These are phyloP conservation scores for Orcinus orca DNA, from an alignment of 2,113 vertebrate genomes.

Conservation along the genomic window DNA sequence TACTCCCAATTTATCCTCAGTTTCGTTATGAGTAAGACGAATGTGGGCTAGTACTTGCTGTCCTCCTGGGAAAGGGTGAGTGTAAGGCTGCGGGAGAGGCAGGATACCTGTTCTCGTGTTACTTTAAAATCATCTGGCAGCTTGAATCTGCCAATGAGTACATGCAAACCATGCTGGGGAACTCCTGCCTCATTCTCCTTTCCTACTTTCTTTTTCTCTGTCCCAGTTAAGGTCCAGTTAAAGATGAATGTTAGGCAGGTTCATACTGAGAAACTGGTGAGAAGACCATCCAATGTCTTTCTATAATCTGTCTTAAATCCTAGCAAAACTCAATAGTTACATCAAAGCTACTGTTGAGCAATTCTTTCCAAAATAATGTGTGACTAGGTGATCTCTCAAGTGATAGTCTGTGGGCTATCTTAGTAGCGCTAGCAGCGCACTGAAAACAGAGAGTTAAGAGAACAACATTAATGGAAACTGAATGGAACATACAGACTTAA, in stretches of 20 bases:
- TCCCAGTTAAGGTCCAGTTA: not conserved
- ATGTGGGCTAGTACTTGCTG: not conserved
- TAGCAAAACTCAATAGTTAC: not conserved
- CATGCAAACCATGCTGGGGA: not conserved
- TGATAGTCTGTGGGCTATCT: not conserved
- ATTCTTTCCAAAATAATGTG: not conserved
- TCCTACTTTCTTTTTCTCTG: not conserved
- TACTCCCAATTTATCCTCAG: not conserved
- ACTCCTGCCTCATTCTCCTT: not conserved
- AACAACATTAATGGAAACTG: not conserved
- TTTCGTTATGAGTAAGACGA: not conserved
- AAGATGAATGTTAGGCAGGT: not conserved
- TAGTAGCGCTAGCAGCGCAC: not conserved
- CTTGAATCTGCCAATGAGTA: not conserved
- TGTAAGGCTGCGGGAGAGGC: not conserved
- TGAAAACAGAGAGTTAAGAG: not conserved
- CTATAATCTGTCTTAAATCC: not conserved
- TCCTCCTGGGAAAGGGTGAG: not conserved
- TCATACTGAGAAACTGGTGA: not conserved
- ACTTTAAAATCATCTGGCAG: not conserved
- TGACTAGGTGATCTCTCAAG: not conserved
- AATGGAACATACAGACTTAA: not conserved
- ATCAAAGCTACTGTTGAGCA: not conserved
- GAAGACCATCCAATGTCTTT: not conserved
- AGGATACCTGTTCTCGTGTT: too few species aligned